phyloP scores from a whole-genome alignment of 1,140 invertebrate genomes.

The Tribolium madens region DNA sequence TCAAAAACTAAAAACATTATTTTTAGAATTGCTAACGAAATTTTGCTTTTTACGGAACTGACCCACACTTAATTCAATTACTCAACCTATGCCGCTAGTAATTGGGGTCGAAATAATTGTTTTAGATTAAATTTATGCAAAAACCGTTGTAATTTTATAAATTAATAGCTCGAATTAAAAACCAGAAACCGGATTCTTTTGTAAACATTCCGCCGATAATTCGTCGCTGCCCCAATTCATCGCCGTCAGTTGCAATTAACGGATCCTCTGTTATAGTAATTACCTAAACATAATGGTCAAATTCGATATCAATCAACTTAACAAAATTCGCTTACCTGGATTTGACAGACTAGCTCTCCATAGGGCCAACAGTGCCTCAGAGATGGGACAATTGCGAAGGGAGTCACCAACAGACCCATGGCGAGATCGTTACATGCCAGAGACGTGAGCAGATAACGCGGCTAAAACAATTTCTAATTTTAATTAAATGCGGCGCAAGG shows the following conservation, averaged over 20 bases:
- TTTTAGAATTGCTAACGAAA: background rate
- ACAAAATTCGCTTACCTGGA: conserved; percentile 76
- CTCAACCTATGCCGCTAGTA: too few relatives aligned
- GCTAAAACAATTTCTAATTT: conserved; percentile 70
- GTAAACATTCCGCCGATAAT: conserved; percentile 4
- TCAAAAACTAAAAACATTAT: background rate
- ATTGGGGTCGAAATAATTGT: too few relatives aligned
- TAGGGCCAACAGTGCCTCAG: conserved; percentile 90
- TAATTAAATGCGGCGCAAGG: too few relatives aligned
- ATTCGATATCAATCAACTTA: conserved; percentile 18
- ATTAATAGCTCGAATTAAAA: background rate
- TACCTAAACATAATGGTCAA: conserved; percentile 20
- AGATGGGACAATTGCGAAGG: conserved; percentile 83
- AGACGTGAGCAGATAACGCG: conserved; percentile 84
- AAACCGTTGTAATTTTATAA: background rate
- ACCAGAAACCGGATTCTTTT: background rate
- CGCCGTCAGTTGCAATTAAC: background rate
- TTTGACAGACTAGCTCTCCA: conserved; percentile 88
- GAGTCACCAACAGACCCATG: conserved; percentile 84
- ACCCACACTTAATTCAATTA: background rate
- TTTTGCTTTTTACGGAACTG: too few relatives aligned
- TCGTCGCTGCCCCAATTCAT: background rate
- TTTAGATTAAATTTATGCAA: background rate
- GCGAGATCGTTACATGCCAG: conserved; percentile 86
- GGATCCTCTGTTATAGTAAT: conserved; percentile 1